These are phyloP conservation scores for Phortica magna DNA, from an alignment of 2,888 invertebrate species.

Conservation along the genomic window DNA sequence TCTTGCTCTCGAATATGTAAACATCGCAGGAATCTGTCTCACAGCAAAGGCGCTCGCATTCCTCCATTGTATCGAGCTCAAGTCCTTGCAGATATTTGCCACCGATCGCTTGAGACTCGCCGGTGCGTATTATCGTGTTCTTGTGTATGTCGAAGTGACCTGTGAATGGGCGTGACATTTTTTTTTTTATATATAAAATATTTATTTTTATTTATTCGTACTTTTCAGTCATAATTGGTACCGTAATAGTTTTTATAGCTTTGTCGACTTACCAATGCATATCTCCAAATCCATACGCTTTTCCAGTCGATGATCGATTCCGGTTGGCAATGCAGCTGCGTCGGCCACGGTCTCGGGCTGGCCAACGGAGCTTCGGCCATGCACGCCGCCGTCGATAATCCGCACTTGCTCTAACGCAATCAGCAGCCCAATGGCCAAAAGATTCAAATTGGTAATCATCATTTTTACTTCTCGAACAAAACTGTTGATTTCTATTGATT, in stretches of 20 bases:
- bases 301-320: slow-evolving; percentile 64
- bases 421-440: slow-evolving; percentile 34
- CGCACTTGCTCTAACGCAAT: slow-evolving; percentile 52
- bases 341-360: slow-evolving; percentile 53
- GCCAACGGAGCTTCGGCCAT: slow-evolving; percentile 43
- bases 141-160: slow-evolving; percentile 87
- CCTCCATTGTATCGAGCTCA: slow-evolving; percentile 88
- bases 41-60: slow-evolving; percentile 92
- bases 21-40: slow-evolving; percentile 92
- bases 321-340: slow-evolving; percentile 23
- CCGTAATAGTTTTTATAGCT: not conserved
- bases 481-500: slow-evolving; percentile 4
- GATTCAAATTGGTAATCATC: not conserved
- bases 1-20: slow-evolving; percentile 94
- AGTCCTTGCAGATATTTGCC: slow-evolving; percentile 92
- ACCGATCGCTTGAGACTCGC: slow-evolving; percentile 92
- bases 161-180: slow-evolving; percentile 43
- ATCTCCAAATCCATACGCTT: slow-evolving; percentile 77
- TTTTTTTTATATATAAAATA: not conserved
- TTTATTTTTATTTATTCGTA: slow-evolving; percentile 5
- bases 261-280: slow-evolving; percentile 72
- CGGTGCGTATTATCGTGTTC: slow-evolving; percentile 93
- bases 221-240: slow-evolving; percentile 5
- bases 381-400: slow-evolving; percentile 51
- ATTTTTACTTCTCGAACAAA: too few relatives aligned